Percentiles rank a stretch among this genome's conserved stretches.
phyloP scores from a whole-genome alignment of 2,888 invertebrate genomes.

The Cataglyphis albicans region DNA sequence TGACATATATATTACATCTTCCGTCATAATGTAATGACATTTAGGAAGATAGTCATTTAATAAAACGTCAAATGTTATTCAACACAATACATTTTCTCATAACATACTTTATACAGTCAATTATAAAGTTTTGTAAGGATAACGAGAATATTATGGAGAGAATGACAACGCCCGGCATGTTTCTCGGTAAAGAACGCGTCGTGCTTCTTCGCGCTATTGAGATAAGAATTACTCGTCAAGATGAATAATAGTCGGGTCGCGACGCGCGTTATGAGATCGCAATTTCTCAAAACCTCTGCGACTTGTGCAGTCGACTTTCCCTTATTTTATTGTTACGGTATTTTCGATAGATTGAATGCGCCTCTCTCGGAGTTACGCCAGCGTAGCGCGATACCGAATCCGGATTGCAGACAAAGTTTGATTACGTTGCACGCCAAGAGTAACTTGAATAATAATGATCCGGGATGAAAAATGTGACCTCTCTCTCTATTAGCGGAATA shows the following conservation, averaged over 20 bases:
- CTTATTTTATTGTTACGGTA: slow-evolving; percentile 34
- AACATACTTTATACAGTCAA: slow-evolving; percentile 13
- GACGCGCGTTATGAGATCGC: slow-evolving; percentile 38
- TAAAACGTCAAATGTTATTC: neutral
- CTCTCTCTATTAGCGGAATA: neutral
- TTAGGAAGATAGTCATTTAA: slow-evolving; percentile 2
- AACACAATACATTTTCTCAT: neutral
- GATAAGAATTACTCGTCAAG: slow-evolving; percentile 50
- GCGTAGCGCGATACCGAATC: slow-evolving; percentile 14
- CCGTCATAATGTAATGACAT: neutral
- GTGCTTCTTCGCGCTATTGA: slow-evolving; percentile 27
- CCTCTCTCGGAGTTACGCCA: slow-evolving; percentile 12
- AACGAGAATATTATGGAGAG: slow-evolving; percentile 33
- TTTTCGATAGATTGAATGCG: slow-evolving; percentile 35
- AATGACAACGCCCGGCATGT: slow-evolving; percentile 34
- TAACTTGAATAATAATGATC: slow-evolving; percentile 41
- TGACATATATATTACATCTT: neutral
- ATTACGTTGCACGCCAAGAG: slow-evolving; percentile 33
- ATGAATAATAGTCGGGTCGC: slow-evolving; percentile 43
- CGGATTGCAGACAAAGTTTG: slow-evolving; percentile 22
- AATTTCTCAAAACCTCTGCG: slow-evolving; percentile 46
- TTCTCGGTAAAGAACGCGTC: slow-evolving; percentile 20
- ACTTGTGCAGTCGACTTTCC: slow-evolving; percentile 6
- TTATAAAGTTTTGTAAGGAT: slow-evolving; percentile 45
- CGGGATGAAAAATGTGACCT: slow-evolving; percentile 29